These are phyloP conservation scores for Siniperca chuatsi DNA, from an alignment of 2,113 vertebrate species.

Conservation along the genomic window DNA sequence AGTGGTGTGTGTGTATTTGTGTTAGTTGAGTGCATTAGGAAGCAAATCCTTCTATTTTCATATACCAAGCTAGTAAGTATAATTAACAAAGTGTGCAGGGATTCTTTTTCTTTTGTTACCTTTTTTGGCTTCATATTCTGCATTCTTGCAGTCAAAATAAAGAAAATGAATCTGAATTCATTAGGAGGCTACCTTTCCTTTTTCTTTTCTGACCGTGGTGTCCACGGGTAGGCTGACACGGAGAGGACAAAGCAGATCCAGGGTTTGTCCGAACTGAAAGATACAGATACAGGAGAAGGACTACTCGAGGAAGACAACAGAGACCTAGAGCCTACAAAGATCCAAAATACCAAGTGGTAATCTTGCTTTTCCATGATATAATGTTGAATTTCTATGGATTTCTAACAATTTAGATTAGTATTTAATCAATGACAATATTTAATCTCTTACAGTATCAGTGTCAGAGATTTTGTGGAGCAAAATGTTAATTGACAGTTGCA, in stretches of 20 bases:
- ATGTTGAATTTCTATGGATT: neutral
- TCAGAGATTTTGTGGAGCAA: neutral
- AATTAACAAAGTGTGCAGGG: conserved; percentile 3
- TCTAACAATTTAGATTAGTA: neutral
- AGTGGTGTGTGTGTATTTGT: neutral
- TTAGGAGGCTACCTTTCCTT: neutral
- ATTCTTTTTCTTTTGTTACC: neutral
- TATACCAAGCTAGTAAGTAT: neutral
- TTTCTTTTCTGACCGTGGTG: neutral
- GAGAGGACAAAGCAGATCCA: conserved; percentile 1
- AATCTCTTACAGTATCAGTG: neutral
- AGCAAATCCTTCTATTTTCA: conserved; percentile 23
- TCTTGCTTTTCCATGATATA: neutral
- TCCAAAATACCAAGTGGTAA: neutral
- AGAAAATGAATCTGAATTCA: conserved; percentile 26
- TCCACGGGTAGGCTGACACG: neutral
- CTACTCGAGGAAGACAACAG: neutral
- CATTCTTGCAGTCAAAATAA: conserved; percentile 22
- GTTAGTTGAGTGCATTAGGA: conserved; percentile 5
- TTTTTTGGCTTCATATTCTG: neutral
- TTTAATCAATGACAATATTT: neutral
- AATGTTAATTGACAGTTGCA: neutral
- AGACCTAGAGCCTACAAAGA: neutral
- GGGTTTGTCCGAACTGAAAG: neutral
- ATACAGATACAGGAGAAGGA: neutral